phyloP scores from a whole-genome alignment of 2,797 vertebrate genomes.

The Podarcis siculus region DNA sequence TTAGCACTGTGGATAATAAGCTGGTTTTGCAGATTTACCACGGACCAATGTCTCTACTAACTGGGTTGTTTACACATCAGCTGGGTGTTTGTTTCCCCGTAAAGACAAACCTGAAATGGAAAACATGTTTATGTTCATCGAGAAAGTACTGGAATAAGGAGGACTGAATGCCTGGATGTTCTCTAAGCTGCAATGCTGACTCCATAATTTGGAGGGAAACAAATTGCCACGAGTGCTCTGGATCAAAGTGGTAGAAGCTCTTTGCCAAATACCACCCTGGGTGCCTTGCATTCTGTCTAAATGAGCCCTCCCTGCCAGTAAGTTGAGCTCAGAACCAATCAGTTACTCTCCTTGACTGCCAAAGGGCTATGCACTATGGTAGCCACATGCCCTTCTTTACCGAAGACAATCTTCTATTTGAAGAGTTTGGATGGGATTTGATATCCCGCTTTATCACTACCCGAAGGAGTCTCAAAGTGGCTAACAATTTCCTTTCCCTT shows the following conservation, averaged over 20 bases:
- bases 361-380: no score
- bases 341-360: no score
- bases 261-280: neutral
- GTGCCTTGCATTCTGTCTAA: neutral
- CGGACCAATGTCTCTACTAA: slow-evolving; percentile 66
- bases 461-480: no score
- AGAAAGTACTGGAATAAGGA: neutral
- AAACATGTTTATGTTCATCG: slow-evolving; percentile 23
- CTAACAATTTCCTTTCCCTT: no score
- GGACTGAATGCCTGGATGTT: neutral
- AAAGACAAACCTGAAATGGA: slow-evolving; percentile 34
- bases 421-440: no score
- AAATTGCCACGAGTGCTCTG: neutral
- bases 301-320: neutral
- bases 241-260: neutral
- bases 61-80: slow-evolving; percentile 65
- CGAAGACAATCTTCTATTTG: no score
- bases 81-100: slow-evolving; percentile 58
- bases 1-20: slow-evolving; percentile 65
- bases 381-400: no score
- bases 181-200: no score
- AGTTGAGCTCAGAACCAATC: neutral
- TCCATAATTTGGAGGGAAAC: neutral
- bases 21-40: slow-evolving; percentile 56
- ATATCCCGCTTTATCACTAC: no score